phyloP scores from a whole-genome alignment of 2,797 vertebrate genomes.

The Anisognathus igniventris region DNA sequence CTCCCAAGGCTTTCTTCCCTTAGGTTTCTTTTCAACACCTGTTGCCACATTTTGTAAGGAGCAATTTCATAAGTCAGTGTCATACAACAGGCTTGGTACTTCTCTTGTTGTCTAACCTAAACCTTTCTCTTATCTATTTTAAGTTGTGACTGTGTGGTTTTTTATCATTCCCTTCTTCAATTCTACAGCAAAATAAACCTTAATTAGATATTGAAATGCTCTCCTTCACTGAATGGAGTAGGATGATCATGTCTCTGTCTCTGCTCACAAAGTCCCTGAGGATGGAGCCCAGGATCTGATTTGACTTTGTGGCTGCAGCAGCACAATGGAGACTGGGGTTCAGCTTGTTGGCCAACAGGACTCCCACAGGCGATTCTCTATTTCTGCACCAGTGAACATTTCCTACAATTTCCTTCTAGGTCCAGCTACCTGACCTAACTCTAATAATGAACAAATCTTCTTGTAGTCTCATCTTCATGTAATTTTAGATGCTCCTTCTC shows the following conservation, averaged over 20 bases:
- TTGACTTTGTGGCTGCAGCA: background rate
- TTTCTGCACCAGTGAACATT: background rate
- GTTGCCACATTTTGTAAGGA: background rate
- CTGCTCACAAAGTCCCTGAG: background rate
- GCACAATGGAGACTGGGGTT: background rate
- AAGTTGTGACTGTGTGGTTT: background rate
- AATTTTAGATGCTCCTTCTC: background rate
- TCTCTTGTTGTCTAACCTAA: background rate
- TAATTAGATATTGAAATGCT: background rate
- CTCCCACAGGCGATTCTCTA: background rate
- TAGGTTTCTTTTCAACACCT: background rate
- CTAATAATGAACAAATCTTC: background rate
- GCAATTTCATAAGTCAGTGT: background rate
- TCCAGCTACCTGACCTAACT: background rate
- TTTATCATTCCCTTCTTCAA: background rate
- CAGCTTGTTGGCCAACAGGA: background rate
- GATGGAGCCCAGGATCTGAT: background rate
- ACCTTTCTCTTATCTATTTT: background rate
- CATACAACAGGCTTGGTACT: background rate
- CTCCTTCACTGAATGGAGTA: background rate
- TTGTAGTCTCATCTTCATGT: background rate
- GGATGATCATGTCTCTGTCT: background rate
- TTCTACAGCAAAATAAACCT: background rate
- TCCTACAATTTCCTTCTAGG: background rate
- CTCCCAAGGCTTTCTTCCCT: background rate